Base-by-base conservation (phyloP, 2,113 vertebrate species). In the Prunella fulvescens region DNA sequence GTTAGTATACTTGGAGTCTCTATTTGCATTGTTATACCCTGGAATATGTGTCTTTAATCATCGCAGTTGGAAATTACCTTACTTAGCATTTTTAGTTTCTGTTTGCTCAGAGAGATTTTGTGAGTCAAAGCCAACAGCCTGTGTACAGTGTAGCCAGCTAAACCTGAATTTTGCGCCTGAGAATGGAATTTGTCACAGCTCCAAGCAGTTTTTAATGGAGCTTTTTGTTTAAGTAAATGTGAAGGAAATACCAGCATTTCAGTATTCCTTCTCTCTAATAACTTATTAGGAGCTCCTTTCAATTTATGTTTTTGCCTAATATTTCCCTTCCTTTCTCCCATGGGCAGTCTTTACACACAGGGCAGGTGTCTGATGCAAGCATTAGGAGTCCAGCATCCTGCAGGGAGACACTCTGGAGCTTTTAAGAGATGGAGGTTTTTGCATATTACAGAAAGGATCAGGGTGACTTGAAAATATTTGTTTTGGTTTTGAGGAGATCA, bases 51-150 rank as follows among this genome's bases (percentile, higher is more conserved):
- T 87, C 85, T 95, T 93, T 92, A 88, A 70, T 95, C 66, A 90
- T 29, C 0, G 0, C 61, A 57, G 65, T 66, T 95, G 90, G 85
- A 93, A 96, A 95, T 90, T 86, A 82, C 67, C 71, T 94, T 90
- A 84, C 79, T 88, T 95, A 67, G 92, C 90, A 93, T 62, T 94
- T 91, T 90, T 42, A 78, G 90, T 90, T 95, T 92, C 81, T 94
- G 14, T 90, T 95, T 97, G 72, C 88, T 95, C 61, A 69, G 64
- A 86, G 72, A 71, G 70, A 66, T 93, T 90, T 72, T 42, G 29
- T 95, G 81, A 96, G 74, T 91, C 85, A 74, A 66, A 95, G 90
- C 84, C 91, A 93, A 17, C 44, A 91, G 78, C 17, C 67, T 81
- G 44, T 78, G 64, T 81, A 70, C 20, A 17, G 60, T 14, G 12